Base-by-base conservation (phyloP, 1,140 invertebrate species). In the Drosophila parabipectinata region DNA sequence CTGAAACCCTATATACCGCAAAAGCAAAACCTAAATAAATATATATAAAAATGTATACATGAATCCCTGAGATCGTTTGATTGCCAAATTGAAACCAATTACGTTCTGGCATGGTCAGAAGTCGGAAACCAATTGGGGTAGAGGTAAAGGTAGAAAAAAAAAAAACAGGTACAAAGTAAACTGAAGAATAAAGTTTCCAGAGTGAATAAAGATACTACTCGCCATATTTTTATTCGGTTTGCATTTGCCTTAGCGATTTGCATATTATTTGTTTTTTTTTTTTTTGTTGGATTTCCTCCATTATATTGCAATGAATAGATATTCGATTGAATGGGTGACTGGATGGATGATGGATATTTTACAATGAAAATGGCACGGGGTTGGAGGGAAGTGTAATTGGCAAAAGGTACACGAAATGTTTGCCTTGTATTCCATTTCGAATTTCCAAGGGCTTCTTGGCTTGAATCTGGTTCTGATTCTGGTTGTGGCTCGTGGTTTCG, bases 401-500 rank as follows among this genome's bases (percentile, higher is more conserved):
- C 66, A 51, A 61, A 55, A 77, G 72, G 56, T 69, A 57, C 55
- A 61, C 55, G 26, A 78, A 83, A 68, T 74, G 64, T 88, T 87
- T 82, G 74, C 55, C 51, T 82, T 82, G 34, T 71, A 53, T 64
- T 73, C 67, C 75, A 85, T 77, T 81, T 81, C 71, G 56, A 77
- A 87, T 73, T 1, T 79, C 41, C 55, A 73, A 59, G 45, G 12
- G 34, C 10, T 77, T 66, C 51, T 37, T 50, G 48, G 14, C 10
- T 14, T 15, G 15, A 15, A 15, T 15, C 15, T 45, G 18, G 24
- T 9, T 28, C 18, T 32, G 57, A 32, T 9, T 15, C n/a, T 48
- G 32, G 24, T 5, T 44, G 12, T 21, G 37, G 4, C 32, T 24
- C 53, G 18, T 26, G 41, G 59, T 28, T 26, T 26, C 15, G n/a